Evolutionary conservation across 1,140 invertebrate species (phyloP).

Genomic region (Lepidurus arcticus): DNA sequence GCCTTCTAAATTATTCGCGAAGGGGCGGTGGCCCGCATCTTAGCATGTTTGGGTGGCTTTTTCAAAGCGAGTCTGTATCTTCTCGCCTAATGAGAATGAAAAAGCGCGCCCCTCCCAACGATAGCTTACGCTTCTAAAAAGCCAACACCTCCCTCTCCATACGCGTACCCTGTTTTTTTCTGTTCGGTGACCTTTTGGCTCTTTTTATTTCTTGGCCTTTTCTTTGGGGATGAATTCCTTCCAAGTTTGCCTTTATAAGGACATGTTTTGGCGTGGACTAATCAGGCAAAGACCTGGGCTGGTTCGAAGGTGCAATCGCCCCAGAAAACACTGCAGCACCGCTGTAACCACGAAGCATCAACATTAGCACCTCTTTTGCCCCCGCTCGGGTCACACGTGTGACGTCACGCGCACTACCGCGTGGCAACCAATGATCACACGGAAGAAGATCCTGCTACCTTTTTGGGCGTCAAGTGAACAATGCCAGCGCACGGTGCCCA

Average conservation of each 20-base stretch:
- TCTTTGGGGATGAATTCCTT: neutral
- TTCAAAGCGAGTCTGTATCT: neutral
- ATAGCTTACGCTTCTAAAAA: conserved; percentile 25
- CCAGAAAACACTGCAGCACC: too few relatives aligned
- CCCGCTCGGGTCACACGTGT: too few relatives aligned
- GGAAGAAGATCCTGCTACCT: too few relatives aligned
- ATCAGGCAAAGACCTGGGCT: neutral
- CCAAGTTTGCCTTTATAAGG: neutral
- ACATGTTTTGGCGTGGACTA: neutral
- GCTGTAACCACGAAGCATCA: too few relatives aligned
- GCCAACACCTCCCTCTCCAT: conserved; percentile 8
- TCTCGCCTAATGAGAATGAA: conserved; percentile 9
- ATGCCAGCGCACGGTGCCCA: too few relatives aligned
- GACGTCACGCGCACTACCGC: too few relatives aligned
- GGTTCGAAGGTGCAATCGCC: neutral
- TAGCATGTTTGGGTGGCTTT: conserved; percentile 1
- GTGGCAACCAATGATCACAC: too few relatives aligned
- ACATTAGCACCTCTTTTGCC: too few relatives aligned
- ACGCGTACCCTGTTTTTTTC: neutral
- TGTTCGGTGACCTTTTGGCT: neutral
- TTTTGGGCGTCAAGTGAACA: too few relatives aligned
- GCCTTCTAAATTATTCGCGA: neutral
- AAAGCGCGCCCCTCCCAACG: neutral
- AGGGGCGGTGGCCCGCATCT: neutral
- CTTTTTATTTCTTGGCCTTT: neutral